Percentiles rank a stretch among this genome's conserved stretches.
Evolutionary conservation across 2,797 vertebrate species (phyloP).

Genomic region (Lycodopsis pacificus): DNA sequence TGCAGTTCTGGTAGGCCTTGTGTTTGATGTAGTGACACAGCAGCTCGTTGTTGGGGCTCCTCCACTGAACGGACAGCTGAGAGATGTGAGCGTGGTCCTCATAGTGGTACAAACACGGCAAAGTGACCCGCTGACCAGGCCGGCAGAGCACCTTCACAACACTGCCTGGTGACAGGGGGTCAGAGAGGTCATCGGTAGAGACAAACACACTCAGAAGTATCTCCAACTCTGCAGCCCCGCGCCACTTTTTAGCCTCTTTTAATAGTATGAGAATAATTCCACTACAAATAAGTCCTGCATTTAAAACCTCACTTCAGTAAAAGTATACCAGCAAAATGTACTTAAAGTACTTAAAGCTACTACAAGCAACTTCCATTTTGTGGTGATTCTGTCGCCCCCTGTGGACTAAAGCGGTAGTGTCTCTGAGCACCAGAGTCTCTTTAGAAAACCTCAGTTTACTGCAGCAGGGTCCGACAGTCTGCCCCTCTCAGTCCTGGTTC

Average conservation of each 20-base stretch:
- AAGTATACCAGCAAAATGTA: too few relatives aligned
- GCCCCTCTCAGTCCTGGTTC: not conserved
- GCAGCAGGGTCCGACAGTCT: not conserved
- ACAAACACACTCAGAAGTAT: not conserved
- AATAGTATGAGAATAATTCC: not conserved
- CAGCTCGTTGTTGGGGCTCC: slow-evolving; percentile 72
- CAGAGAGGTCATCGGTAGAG: not conserved
- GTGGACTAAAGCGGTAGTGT: not conserved
- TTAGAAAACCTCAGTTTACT: not conserved
- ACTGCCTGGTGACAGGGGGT: slow-evolving; percentile 51
- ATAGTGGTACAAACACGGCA: slow-evolving; percentile 77
- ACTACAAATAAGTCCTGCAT: too few relatives aligned
- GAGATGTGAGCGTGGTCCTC: slow-evolving; percentile 65
- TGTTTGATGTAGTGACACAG: slow-evolving; percentile 87
- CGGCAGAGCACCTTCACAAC: slow-evolving; percentile 55
- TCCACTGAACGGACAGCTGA: slow-evolving; percentile 84
- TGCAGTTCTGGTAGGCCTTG: slow-evolving; percentile 82
- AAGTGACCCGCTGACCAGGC: slow-evolving; percentile 43
- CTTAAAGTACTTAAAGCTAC: not conserved
- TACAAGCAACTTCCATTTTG: too few relatives aligned
- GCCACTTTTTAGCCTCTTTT: not conserved
- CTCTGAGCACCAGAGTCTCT: not conserved
- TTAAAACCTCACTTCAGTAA: too few relatives aligned
- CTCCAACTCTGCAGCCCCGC: not conserved
- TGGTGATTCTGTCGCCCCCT: not conserved